phyloP scores from a whole-genome alignment of 2,797 vertebrate genomes.

The Trematomus bernacchii region DNA sequence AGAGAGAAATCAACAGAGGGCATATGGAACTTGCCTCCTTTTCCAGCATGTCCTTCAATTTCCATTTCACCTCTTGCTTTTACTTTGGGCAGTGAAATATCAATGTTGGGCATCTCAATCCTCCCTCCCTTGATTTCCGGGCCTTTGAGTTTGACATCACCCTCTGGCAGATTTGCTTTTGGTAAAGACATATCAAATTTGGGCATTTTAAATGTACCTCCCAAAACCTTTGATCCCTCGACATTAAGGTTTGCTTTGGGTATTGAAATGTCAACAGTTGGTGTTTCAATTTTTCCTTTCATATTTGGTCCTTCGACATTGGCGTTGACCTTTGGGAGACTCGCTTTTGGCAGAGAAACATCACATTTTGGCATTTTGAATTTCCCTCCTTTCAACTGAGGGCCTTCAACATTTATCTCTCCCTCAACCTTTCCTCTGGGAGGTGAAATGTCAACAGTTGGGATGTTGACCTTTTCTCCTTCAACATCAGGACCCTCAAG shows the following conservation, averaged over 20 bases:
- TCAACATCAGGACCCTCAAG: conserved; percentile 44
- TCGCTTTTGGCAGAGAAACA: conserved; percentile 66
- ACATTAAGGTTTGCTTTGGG: conserved; percentile 63
- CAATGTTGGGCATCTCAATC: conserved; percentile 55
- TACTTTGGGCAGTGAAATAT: conserved; percentile 61
- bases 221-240: conserved; percentile 39
- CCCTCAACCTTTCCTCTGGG: conserved; percentile 53
- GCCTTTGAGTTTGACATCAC: conserved; percentile 44
- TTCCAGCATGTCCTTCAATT: conserved; percentile 48
- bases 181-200: conserved; percentile 61
- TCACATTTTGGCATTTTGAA: conserved; percentile 65
- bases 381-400: conserved; percentile 50
- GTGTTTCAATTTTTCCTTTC: conserved; percentile 57
- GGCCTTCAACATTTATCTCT: conserved; percentile 29
- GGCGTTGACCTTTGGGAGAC: conserved; percentile 40
- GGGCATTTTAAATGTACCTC: conserved; percentile 63
- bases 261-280: conserved; percentile 57
- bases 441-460: conserved; percentile 62
- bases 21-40: conserved; percentile 63
- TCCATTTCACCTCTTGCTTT: conserved; percentile 45
- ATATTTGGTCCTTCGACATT: conserved; percentile 52
- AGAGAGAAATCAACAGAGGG: conserved; percentile 61
- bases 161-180: conserved; percentile 44
- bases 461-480: conserved; percentile 61
- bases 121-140: conserved; percentile 53